Evolutionary conservation across 1,140 invertebrate species (phyloP).

Genomic region (Trichonephila clavata): DNA sequence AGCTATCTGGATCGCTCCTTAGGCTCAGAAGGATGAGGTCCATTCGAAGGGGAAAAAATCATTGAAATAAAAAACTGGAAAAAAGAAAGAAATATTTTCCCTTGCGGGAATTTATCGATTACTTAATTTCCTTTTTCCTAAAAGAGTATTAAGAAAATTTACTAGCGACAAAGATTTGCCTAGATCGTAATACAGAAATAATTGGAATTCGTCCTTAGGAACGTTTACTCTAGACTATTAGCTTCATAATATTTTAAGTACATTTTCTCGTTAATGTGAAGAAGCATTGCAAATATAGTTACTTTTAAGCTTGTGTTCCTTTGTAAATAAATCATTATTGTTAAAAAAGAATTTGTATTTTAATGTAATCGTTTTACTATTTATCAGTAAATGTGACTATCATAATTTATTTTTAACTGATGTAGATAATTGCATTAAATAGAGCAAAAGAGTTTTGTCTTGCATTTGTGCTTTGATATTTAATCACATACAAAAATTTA

Average conservation of each 20-base stretch:
- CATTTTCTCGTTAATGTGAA: background rate
- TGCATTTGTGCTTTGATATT: too few species aligned
- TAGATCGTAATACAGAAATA: background rate
- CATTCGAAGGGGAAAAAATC: slow-evolving; percentile 5
- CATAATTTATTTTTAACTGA: too few species aligned
- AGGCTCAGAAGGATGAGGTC: slow-evolving; percentile 13
- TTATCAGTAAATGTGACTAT: too few species aligned
- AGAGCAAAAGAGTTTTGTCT: too few species aligned
- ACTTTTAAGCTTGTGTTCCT: too few species aligned
- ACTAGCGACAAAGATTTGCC: slow-evolving; percentile 31
- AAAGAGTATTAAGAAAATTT: slow-evolving; percentile 47
- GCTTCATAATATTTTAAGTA: background rate
- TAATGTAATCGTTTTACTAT: too few species aligned
- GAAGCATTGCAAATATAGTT: background rate
- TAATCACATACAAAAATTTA: too few species aligned
- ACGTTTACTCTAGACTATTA: background rate
- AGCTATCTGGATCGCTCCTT: slow-evolving; percentile 67
- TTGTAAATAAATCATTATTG: too few species aligned
- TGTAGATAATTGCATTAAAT: too few species aligned
- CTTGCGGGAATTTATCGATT: slow-evolving; percentile 67
- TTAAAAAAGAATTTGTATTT: too few species aligned
- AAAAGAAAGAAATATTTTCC: slow-evolving; percentile 42
- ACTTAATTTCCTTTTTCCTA: slow-evolving; percentile 54
- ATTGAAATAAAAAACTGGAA: background rate
- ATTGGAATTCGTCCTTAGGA: slow-evolving; percentile 9